Conservation (phyloP, 1,140 invertebrate species). For the Anthonomus grandis region DNA sequence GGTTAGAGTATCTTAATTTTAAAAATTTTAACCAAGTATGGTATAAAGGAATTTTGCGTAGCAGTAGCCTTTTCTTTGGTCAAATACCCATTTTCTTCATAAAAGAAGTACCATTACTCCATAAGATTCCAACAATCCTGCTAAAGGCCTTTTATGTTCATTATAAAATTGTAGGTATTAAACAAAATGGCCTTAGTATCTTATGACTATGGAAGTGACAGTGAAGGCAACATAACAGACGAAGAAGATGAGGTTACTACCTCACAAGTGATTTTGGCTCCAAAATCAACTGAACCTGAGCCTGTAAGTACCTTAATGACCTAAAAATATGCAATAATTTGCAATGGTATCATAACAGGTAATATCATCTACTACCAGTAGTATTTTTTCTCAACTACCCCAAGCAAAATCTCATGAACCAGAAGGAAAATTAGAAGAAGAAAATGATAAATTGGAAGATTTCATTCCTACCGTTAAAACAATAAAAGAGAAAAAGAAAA, state of each 20-base stretch:
- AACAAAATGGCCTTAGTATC: constrained; percentile 39
- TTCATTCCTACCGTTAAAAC: constrained; percentile 38
- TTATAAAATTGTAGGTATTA: too few relatives aligned
- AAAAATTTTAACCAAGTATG: too few relatives aligned
- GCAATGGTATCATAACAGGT: not conserved
- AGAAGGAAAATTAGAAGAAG: constrained; percentile 21
- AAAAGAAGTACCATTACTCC: too few relatives aligned
- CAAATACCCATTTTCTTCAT: too few relatives aligned
- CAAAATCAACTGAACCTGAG: not conserved
- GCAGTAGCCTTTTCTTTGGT: too few relatives aligned
- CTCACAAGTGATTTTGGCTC: constrained; percentile 7
- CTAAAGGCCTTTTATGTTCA: too few relatives aligned
- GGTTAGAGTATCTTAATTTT: too few relatives aligned
- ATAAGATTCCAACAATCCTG: too few relatives aligned
- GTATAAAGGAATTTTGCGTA: too few relatives aligned
- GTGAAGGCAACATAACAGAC: constrained; percentile 31
- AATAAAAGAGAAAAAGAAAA: constrained; percentile 34
- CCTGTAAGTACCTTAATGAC: not conserved
- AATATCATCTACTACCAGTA: not conserved
- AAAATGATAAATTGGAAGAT: constrained; percentile 38
- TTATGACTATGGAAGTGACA: constrained; percentile 39
- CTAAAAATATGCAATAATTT: not conserved
- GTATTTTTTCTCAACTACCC: constrained; percentile 14
- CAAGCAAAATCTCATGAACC: constrained; percentile 7
- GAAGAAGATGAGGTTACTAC: constrained; percentile 9